Percentiles rank a stretch among this genome's conserved stretches.
These are phyloP conservation scores for Ditylenchus dipsaci DNA, from an alignment of 1,140 invertebrate genomes.

Conservation along the genomic window DNA sequence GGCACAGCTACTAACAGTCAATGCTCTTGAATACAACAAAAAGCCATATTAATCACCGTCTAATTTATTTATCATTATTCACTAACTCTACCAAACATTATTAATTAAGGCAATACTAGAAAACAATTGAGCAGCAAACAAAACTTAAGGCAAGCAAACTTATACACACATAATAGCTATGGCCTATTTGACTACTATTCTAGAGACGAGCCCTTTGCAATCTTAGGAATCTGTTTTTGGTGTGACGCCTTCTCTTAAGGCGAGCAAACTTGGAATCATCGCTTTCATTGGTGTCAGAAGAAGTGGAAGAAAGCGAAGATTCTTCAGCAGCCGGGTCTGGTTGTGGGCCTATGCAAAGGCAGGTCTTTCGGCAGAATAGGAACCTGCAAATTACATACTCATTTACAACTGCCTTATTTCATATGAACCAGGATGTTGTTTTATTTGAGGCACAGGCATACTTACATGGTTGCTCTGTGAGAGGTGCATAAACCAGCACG, in stretches of 20 bases:
- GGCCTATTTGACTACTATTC: too few species aligned
- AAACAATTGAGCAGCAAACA: too few species aligned
- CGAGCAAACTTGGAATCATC: neutral
- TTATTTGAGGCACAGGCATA: neutral
- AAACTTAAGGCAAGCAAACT: too few species aligned
- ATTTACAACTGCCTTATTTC: too few species aligned
- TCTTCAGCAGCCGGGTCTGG: neutral
- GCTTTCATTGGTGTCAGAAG: neutral
- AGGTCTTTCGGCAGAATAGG: slow-evolving; percentile 3
- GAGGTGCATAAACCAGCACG: neutral
- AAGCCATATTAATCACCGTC: too few species aligned
- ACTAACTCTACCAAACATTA: too few species aligned
- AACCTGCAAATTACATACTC: neutral
- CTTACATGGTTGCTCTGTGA: slow-evolving; percentile 4
- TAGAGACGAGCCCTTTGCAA: neutral
- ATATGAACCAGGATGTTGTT: neutral
- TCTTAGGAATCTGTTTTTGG: neutral
- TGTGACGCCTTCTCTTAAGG: neutral
- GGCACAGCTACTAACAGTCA: too few species aligned
- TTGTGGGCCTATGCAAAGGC: slow-evolving; percentile 8
- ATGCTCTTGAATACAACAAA: too few species aligned
- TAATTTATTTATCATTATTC: too few species aligned
- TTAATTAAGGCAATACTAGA: too few species aligned
- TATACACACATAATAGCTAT: too few species aligned
- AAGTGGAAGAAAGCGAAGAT: neutral